These are phyloP conservation scores for Idaea dimidiata DNA, from an alignment of 2,888 invertebrate genomes.

Conservation along the genomic window DNA sequence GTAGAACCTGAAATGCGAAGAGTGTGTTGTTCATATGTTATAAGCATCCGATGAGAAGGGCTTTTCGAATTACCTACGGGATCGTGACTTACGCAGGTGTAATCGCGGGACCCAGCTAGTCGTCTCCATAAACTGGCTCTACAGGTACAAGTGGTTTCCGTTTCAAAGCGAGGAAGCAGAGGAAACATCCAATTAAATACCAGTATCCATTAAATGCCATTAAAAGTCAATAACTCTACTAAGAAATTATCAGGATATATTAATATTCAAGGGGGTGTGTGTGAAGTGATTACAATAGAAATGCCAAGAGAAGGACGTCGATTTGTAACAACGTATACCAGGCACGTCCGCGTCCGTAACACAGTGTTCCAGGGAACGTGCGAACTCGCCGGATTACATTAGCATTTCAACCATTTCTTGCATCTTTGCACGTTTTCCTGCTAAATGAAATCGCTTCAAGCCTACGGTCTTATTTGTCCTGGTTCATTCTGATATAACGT, in stretches of 20 bases:
- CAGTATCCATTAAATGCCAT: not conserved
- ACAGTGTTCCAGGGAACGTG: conserved; percentile 23
- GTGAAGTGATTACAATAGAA: not conserved
- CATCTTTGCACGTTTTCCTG: not conserved
- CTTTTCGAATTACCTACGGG: too few relatives aligned
- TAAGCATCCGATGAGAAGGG: too few relatives aligned
- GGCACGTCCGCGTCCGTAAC: conserved; percentile 36
- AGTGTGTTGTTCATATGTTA: too few relatives aligned
- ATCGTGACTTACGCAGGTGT: too few relatives aligned
- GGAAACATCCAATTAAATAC: not conserved
- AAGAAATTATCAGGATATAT: not conserved
- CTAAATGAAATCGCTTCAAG: not conserved
- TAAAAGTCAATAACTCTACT: not conserved
- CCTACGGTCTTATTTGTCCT: not conserved
- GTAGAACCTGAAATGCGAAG: too few relatives aligned
- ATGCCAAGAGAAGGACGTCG: conserved; percentile 13
- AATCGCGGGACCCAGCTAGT: too few relatives aligned
- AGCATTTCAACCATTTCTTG: conserved; percentile 30
- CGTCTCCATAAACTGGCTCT: too few relatives aligned
- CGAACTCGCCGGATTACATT: conserved; percentile 40
- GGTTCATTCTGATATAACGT: not conserved
- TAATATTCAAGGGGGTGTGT: not conserved
- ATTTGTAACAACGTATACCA: conserved; percentile 37
- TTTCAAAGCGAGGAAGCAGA: not conserved
- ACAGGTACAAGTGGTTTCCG: not conserved